These are phyloP conservation scores for Drosophila differens DNA, from an alignment of 2,888 invertebrate species.

Conservation along the genomic window DNA sequence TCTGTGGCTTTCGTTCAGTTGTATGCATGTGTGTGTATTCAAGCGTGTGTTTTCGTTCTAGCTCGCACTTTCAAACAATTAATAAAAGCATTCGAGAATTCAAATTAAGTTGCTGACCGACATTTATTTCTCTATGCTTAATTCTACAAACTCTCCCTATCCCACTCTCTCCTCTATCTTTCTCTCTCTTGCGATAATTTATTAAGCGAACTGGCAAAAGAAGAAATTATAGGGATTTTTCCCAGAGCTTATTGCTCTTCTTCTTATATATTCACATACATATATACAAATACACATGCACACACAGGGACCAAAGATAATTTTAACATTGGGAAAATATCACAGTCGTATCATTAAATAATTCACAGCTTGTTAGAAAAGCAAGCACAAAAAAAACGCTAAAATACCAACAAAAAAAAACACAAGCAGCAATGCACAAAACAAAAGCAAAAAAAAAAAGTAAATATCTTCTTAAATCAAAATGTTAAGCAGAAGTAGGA, in stretches of 20 bases:
- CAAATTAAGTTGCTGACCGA: background rate
- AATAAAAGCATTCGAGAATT: background rate
- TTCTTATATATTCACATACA: background rate
- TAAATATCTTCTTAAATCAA: constrained; percentile 38
- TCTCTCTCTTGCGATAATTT: background rate
- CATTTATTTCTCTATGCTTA: background rate
- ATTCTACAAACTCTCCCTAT: background rate
- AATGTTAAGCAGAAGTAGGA: constrained; percentile 39
- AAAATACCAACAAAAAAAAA: constrained; percentile 28
- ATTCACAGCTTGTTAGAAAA: constrained; percentile 59
- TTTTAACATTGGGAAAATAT: constrained; percentile 24
- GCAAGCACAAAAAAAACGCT: constrained; percentile 33
- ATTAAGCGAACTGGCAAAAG: background rate
- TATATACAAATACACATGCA: background rate
- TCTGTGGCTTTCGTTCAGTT: background rate
- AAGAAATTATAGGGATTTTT: background rate
- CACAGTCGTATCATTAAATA: constrained; percentile 54
- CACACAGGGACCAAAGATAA: background rate
- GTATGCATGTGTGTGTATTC: background rate
- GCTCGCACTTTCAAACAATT: background rate
- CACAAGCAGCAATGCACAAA: constrained; percentile 12
- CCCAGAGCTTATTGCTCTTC: background rate
- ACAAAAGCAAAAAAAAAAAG: constrained; percentile 9
- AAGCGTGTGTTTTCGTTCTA: background rate
- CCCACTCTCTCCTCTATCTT: background rate